Base-by-base conservation (phyloP, 2,888 invertebrate species). In the Priocnemis perturbator region DNA sequence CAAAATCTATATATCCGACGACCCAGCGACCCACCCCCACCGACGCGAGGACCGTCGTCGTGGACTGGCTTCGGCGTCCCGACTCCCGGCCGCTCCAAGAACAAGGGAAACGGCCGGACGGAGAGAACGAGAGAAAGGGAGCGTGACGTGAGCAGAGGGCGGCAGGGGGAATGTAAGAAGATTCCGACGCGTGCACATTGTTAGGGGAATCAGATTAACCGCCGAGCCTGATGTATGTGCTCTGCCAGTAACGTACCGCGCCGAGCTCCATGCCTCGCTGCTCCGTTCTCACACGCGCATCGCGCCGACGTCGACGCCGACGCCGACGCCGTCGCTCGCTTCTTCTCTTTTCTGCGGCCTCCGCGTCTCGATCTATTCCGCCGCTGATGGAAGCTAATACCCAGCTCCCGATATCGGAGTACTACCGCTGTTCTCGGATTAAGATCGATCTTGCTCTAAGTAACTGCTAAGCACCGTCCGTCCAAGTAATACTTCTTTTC, bases 171-270 rank as follows among this genome's bases (percentile, higher is more conserved):
- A 82, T 84, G 85, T 88, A 88, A 89, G 88, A 88, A 88, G 89
- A 89, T 89, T 89, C 88, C 88, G 84, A 86, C 87, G 88, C 89
- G 89, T 89, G 89, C 88, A 87, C 89, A 88, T 89, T 89, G 89
- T 89, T 89, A 89, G 85, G 87, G 86, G 88, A 87, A 88, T 88
- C 87, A 88, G 89, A 89, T 89, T 89, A 89, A 85, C 85, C 82
- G 78, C 65, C 77, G 83, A 88, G 85, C 86, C 84, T 88, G 89
- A 89, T 88, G 87, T 88, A 88, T 88, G 87, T 86, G 84, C 82
- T 75, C 71, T 76, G 81, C 72, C 78, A 74, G 79, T 77, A 79
- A 75, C 78, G 77, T 74, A 74, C 55, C 69, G 60, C 65, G 71
- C 67, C 71, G 60, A 74, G 66, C 70, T 66, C 67, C 67, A 56